Evolutionary conservation across 2,797 vertebrate species (phyloP).

Genomic region (Threskiornis aethiopicus): DNA sequence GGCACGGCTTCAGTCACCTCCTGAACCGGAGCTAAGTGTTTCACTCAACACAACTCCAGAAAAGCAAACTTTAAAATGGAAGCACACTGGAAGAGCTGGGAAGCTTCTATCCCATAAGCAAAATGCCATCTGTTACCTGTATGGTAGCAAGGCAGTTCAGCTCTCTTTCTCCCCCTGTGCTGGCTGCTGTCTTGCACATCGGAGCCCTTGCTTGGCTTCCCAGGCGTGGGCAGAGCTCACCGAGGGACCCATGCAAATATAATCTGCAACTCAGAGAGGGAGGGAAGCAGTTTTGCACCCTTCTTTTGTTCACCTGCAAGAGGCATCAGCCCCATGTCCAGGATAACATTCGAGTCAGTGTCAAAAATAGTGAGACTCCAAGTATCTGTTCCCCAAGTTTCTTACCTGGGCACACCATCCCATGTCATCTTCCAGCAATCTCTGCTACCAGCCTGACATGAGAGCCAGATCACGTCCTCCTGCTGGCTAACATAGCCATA

Average conservation of each 20-base stretch:
- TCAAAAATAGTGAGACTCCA: background rate
- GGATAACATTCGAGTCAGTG: background rate
- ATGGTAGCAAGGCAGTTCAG: background rate
- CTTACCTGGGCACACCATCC: background rate
- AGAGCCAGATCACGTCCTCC: background rate
- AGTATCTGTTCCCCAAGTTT: background rate
- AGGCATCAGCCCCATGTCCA: background rate
- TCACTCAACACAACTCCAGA: background rate
- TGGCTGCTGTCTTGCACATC: background rate
- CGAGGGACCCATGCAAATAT: background rate
- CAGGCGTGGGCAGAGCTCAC: background rate
- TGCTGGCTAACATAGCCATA: background rate
- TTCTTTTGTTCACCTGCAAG: background rate
- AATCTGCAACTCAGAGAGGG: background rate
- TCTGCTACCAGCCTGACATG: background rate
- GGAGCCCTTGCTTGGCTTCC: background rate
- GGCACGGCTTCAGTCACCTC: background rate
- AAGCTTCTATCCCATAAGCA: background rate
- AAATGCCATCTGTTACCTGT: background rate
- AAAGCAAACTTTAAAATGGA: background rate
- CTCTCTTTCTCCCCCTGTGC: background rate
- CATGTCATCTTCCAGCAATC: background rate
- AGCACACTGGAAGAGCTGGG: background rate
- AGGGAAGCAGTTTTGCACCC: background rate
- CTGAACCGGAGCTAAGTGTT: background rate